Evolutionary conservation across 1,140 invertebrate species (phyloP), one percentile per base, ranked within the genome.

Genomic region (Chrysomallon squamiferum): DNA sequence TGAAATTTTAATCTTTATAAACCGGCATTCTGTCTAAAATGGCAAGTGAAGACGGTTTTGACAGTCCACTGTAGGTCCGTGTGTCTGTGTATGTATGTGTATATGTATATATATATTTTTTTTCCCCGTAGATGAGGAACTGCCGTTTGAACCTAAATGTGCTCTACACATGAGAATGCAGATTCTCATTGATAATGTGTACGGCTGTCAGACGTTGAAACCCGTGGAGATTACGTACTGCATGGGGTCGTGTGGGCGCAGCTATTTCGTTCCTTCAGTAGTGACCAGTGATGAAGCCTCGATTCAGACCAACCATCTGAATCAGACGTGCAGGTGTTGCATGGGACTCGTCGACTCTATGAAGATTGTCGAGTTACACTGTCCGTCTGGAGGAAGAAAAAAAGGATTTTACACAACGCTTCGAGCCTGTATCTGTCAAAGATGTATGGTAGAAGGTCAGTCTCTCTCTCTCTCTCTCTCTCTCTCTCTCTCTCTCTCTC

Each of bases 61-160:
- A n/a, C n/a, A n/a, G n/a, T n/a, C n/a, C n/a, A n/a, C n/a, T n/a
- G n/a, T n/a, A n/a, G n/a, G n/a, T n/a, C n/a, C n/a, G n/a, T n/a
- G n/a, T n/a, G n/a, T n/a, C n/a, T n/a, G n/a, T n/a, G n/a, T n/a
- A n/a, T n/a, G n/a, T n/a, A n/a, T n/a, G n/a, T n/a, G n/a, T n/a
- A n/a, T n/a, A n/a, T n/a, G n/a, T n/a, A n/a, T n/a, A n/a, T n/a
- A n/a, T 3, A 9, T 50, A 18, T 29, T 15, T 7, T 54, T 60
- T 27, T 54, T 20, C 20, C 20, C 38, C 35, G 5, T 38, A 71
- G 69, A 65, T 13, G 69, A 71, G 32, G 63, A 58, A 13, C 57
- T 71, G 18, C 69, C 69, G 35, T 71, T 71, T 61, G 69, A 71
- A 43, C 69, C 69, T 18, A 49, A 30, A 25, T 71, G 69, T 35